A percentile compares a stretch with the other conserved stretches of the same genome.
Conservation (phyloP, 2,888 invertebrate genomes). For the Callinectes sapidus region DNA sequence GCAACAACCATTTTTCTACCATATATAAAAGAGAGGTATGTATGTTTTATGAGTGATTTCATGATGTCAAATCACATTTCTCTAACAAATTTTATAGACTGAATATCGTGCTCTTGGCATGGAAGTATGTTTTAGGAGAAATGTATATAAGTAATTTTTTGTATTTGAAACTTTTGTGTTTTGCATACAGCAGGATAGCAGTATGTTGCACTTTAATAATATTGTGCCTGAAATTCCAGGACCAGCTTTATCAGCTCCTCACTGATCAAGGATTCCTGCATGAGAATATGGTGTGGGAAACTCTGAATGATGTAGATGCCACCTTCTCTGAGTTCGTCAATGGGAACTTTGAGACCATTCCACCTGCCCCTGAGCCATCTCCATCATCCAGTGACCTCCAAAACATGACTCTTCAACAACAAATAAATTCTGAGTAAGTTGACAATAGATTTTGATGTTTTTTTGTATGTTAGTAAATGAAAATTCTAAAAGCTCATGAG, state of each 20-base stretch:
- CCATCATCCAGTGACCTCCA: constrained; percentile 52
- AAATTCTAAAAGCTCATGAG: background rate
- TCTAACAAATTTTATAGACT: background rate
- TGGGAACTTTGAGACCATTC: constrained; percentile 76
- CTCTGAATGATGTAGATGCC: constrained; percentile 79
- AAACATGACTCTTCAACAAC: constrained; percentile 75
- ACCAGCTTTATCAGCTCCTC: constrained; percentile 78
- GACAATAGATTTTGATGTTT: background rate
- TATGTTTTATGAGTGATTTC: background rate
- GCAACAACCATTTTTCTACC: constrained; percentile 81
- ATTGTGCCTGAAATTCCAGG: constrained; percentile 46
- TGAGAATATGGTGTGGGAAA: constrained; percentile 80
- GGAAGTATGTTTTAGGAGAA: too few species aligned
- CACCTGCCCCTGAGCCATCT: constrained; percentile 69
- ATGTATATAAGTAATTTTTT: background rate
- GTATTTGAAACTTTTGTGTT: background rate
- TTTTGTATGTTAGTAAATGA: background rate
- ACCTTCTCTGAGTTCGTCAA: constrained; percentile 79
- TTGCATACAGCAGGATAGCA: too few species aligned
- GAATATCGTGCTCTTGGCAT: background rate
- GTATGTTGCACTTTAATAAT: too few species aligned
- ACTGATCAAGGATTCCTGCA: constrained; percentile 80
- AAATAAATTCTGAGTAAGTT: constrained; percentile 78
- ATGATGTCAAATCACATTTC: background rate
- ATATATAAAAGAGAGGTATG: constrained; percentile 78